Conservation (phyloP, 1,140 invertebrate genomes). For the Bombus sylvicola region DNA sequence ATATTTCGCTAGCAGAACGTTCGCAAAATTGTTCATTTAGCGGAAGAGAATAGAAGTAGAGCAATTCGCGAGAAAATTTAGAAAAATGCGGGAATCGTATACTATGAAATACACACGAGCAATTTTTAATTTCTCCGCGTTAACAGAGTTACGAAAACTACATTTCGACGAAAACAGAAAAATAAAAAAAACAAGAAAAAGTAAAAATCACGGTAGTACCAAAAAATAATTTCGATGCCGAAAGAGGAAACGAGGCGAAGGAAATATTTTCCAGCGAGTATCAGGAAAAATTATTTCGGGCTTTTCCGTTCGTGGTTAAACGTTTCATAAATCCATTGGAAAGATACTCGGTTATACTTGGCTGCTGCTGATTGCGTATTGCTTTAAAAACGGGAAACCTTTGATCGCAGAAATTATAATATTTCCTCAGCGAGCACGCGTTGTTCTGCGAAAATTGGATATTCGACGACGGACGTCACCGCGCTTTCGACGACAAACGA, state of each 20-base stretch:
- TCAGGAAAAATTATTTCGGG: neutral
- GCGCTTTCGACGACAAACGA: neutral
- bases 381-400: neutral
- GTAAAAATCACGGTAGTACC: neutral
- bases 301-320: neutral
- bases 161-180: neutral
- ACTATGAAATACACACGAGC: neutral
- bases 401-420: constrained; percentile 15
- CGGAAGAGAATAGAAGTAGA: no score
- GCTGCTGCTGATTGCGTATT: neutral
- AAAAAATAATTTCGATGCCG: constrained; percentile 1
- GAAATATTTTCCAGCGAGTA: neutral
- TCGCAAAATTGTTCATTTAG: no score
- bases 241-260: no score
- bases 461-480: neutral
- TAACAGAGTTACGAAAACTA: neutral
- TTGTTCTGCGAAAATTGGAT: constrained; percentile 26
- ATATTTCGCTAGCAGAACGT: no score
- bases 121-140: neutral
- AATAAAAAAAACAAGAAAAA: neutral
- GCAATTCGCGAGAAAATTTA: no score
- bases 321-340: constrained; percentile 22
- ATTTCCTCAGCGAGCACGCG: neutral
- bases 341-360: constrained; percentile 11
- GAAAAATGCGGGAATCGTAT: no score